phyloP scores from a whole-genome alignment of 2,113 vertebrate genomes.

The Actinemys pallida region DNA sequence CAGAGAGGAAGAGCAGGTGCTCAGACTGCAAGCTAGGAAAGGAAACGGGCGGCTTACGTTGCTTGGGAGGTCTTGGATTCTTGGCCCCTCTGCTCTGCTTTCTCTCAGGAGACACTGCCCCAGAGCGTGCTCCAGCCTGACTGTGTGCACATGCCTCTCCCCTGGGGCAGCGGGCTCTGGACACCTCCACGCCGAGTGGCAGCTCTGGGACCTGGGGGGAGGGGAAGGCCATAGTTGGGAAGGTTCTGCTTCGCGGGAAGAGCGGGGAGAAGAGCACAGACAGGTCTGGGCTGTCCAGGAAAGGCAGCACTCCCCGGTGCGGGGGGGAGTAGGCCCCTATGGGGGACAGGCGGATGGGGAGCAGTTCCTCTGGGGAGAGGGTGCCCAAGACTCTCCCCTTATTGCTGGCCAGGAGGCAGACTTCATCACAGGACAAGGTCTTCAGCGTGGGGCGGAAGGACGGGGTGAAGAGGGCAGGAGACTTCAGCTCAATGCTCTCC shows the following conservation, averaged over 20 bases:
- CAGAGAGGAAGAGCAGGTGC: neutral
- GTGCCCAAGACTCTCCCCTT: neutral
- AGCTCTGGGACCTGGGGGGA: constrained; percentile 71
- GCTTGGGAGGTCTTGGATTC: constrained; percentile 65
- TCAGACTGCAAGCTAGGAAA: neutral
- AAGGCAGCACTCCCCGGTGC: constrained; percentile 77
- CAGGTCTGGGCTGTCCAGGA: constrained; percentile 78
- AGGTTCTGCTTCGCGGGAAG: constrained; percentile 89
- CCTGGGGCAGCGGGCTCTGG: neutral
- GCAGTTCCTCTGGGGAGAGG: constrained; percentile 72
- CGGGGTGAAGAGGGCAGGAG: neutral
- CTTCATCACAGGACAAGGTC: constrained; percentile 16
- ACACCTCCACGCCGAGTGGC: neutral
- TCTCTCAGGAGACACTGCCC: neutral
- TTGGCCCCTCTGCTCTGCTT: constrained; percentile 36
- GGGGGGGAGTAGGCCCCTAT: constrained; percentile 91
- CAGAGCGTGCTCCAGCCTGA: neutral
- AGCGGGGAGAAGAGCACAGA: constrained; percentile 87
- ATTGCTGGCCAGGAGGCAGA: neutral
- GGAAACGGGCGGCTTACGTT: constrained; percentile 66
- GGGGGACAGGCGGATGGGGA: constrained; percentile 88
- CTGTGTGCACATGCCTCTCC: neutral
- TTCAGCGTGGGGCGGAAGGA: neutral
- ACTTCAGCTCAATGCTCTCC: neutral
- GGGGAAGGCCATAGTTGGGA: constrained; percentile 78